Percentiles rank a stretch among this genome's conserved stretches.
phyloP scores from a whole-genome alignment of 2,113 vertebrate species.

The Dipodomys merriami region DNA sequence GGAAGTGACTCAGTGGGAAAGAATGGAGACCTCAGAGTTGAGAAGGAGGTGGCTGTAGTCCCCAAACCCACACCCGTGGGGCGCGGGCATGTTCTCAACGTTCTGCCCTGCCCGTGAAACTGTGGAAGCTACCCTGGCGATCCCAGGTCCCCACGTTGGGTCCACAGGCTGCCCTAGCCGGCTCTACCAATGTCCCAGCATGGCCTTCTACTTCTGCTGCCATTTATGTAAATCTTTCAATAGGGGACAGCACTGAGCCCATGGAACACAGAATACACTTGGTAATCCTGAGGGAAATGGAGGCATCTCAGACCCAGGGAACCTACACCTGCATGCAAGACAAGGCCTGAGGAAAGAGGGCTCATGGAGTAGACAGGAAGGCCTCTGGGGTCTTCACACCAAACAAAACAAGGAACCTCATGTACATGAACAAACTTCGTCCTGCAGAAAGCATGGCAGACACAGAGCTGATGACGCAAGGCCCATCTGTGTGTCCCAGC shows the following conservation, averaged over 20 bases:
- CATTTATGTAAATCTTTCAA: background rate
- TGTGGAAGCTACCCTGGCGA: background rate
- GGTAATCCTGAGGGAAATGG: background rate
- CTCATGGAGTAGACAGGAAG: background rate
- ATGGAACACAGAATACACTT: no score
- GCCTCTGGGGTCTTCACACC: background rate
- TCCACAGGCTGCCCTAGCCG: background rate
- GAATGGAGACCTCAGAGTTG: background rate
- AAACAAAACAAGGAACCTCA: background rate
- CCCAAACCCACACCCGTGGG: background rate
- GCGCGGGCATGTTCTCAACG: background rate
- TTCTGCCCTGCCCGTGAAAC: background rate
- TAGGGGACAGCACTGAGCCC: background rate
- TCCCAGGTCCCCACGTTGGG: rapidly evolving
- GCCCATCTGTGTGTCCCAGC: background rate
- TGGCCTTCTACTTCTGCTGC: background rate
- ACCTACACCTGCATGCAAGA: background rate
- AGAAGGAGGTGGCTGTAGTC: constrained; percentile 5
- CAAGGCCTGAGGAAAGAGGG: background rate
- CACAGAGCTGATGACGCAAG: background rate
- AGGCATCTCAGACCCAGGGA: background rate
- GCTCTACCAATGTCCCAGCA: background rate
- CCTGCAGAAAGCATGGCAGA: background rate
- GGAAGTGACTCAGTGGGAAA: constrained; percentile 57
- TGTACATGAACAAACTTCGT: background rate